Percentiles rank a stretch among this genome's conserved stretches.
phyloP scores from a whole-genome alignment of 2,797 vertebrate genomes.

The Mionectes olivaceus region DNA sequence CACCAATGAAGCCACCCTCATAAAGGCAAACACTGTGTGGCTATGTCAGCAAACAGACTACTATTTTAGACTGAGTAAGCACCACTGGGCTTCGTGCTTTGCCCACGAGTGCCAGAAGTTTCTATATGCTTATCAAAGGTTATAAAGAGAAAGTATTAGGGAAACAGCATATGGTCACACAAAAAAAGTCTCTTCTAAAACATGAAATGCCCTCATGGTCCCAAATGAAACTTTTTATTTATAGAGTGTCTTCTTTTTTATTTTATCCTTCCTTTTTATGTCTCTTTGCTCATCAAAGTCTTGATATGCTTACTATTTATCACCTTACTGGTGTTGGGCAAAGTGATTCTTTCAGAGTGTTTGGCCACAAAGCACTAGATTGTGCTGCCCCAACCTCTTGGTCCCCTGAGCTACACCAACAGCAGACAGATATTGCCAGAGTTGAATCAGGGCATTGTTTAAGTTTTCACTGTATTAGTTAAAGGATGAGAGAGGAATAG shows the following conservation, averaged over 20 bases:
- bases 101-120: neutral
- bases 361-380: neutral
- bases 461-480: neutral
- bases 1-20: neutral
- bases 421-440: neutral
- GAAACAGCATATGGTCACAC: neutral
- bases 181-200: neutral
- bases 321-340: neutral
- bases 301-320: neutral
- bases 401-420: neutral
- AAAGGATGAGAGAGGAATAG: neutral
- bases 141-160: neutral
- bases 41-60: neutral
- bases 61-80: neutral
- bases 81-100: neutral
- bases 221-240: neutral
- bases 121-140: neutral
- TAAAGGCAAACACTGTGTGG: neutral
- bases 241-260: neutral
- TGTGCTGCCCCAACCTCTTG: neutral
- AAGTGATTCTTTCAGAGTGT: neutral
- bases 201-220: accelerated
- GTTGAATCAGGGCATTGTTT: neutral
- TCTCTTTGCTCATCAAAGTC: neutral
- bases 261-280: neutral